Conservation (phyloP, 2,888 invertebrate genomes). For the Drosophila suboccidentalis region DNA sequence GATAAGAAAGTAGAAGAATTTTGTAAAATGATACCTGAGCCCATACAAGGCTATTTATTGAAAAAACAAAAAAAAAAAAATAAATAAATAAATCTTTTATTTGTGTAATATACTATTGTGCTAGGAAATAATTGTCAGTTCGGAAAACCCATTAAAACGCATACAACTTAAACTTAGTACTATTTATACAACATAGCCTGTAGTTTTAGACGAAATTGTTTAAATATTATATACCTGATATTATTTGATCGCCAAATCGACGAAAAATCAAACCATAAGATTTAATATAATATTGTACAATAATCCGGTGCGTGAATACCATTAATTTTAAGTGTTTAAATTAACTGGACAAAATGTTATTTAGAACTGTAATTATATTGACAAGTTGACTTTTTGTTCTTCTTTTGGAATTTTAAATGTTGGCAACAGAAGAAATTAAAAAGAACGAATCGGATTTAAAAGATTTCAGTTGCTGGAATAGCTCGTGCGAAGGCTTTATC, state of each 20-base stretch:
- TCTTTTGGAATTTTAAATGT: too few species aligned
- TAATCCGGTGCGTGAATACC: not conserved
- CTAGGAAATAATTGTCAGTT: not conserved
- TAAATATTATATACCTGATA: not conserved
- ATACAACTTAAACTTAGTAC: not conserved
- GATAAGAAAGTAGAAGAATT: constrained; percentile 6
- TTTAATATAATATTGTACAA: not conserved
- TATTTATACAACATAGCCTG: not conserved
- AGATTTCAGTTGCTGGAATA: constrained; percentile 15
- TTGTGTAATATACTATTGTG: not conserved
- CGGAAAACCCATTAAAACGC: not conserved
- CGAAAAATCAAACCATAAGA: not conserved
- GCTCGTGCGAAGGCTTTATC: constrained; percentile 1
- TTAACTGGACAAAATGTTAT: not conserved
- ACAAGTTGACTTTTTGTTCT: not conserved
- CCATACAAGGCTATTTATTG: not conserved
- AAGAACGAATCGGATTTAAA: not conserved
- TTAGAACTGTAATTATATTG: not conserved
- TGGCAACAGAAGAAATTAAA: not conserved
- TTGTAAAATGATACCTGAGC: not conserved
- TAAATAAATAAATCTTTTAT: too few species aligned
- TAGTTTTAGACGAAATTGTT: not conserved
- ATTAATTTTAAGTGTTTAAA: not conserved
- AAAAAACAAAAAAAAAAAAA: not conserved
- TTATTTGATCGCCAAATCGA: not conserved